A percentile compares a stretch with the other conserved stretches of the same genome.
These are phyloP conservation scores for Hippoglossus stenolepis DNA, from an alignment of 2,113 vertebrate species.

Conservation along the genomic window DNA sequence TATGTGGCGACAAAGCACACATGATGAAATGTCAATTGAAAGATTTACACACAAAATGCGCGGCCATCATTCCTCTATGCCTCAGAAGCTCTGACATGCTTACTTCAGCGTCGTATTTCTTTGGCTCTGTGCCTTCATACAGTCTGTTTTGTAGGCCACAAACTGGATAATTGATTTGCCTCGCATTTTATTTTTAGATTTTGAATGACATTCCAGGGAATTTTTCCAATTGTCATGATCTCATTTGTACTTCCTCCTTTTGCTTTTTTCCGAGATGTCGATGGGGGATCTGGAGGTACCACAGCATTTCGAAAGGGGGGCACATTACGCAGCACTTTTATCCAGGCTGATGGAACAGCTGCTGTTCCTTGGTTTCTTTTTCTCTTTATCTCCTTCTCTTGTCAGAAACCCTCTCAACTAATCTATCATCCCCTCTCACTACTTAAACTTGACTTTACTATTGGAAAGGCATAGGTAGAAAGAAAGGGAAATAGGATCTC, in stretches of 20 bases:
- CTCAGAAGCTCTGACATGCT: conserved; percentile 53
- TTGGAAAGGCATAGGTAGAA: conserved; percentile 67
- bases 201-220: conserved; percentile 80
- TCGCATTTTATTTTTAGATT: conserved; percentile 73
- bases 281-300: conserved; percentile 44
- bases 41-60: conserved; percentile 38
- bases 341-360: conserved; percentile 55
- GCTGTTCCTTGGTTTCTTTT: conserved; percentile 50
- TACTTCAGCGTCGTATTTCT: conserved; percentile 18
- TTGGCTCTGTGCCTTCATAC: conserved; percentile 24
- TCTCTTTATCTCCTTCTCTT: conserved; percentile 42
- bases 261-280: conserved; percentile 48
- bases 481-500: conserved; percentile 76
- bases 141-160: conserved; percentile 58
- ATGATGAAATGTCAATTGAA: conserved; percentile 56
- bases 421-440: conserved; percentile 64
- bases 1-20: conserved; percentile 27
- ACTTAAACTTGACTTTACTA: conserved; percentile 68
- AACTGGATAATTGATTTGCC: conserved; percentile 65
- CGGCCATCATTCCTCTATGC: conserved; percentile 37
- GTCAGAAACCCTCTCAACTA: conserved; percentile 62
- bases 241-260: conserved; percentile 66
- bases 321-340: conserved; percentile 73
- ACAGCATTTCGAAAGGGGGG: conserved; percentile 41
- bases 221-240: conserved; percentile 81